Base-by-base conservation (phyloP, 1,140 invertebrate species). In the Sminthurides bifidus region DNA sequence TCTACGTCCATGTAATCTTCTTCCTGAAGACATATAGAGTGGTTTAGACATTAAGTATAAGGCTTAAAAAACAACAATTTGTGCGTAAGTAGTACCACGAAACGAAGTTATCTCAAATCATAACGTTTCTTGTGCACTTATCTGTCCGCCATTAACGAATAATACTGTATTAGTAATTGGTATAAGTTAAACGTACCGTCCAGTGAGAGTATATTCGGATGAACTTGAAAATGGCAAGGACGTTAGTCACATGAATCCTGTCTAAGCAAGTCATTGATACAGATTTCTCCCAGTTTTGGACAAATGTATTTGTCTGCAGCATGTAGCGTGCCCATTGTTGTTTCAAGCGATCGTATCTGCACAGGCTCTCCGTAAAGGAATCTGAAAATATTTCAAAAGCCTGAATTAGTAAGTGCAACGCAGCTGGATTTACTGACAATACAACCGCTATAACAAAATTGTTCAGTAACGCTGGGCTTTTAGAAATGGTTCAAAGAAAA, bases 241-340 rank as follows among this genome's bases (percentile, higher is more conserved):
- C 76, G n/a, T 73, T 77, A 1, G 65, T 63, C 0, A 69, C 52
- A 2, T 64, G 72, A 0, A 77, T 56, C 54, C 76, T 73, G 2
- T 64, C 61, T 17, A 75, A 75, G n/a, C 1, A 85, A 70, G 49
- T 78, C 81, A 8, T 73, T 68, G 2, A 81, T 76, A 51, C 81
- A 82, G 12, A 77, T 67, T 43, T 74, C 69, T 15, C 78, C 77
- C 10, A 85, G 70, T 29, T 74, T 77, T 1, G 76, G 73, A 53
- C 81, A 81, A 3, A 81, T 68, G 60, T 83, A 84, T 56, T 82
- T 79, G 63, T 82, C 78, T 5, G 81, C 79, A 1, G 78, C 79
- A 63, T 82, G 77, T 0, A 84, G 73, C 0, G 82, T 79, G 6
- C 73, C 73, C 17, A 83, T 68, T 10, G 81, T 80, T 1, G 79